Percentiles rank a stretch among this genome's conserved stretches.
Conservation (phyloP, 2,113 vertebrate genomes). For the Strix uralensis region DNA sequence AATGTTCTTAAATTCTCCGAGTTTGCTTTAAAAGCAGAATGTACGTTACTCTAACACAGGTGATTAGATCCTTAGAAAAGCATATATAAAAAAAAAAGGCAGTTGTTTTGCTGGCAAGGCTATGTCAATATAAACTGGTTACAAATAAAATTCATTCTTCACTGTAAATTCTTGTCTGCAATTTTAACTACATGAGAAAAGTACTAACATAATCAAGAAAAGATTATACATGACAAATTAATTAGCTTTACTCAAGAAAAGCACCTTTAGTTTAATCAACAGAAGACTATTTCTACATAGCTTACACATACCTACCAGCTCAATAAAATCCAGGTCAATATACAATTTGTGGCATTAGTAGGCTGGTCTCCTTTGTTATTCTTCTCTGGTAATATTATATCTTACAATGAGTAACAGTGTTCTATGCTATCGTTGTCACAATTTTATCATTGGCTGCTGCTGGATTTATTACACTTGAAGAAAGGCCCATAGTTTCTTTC, state of each 20-base stretch:
- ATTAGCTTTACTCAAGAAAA: not conserved
- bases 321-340: not conserved
- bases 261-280: not conserved
- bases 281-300: not conserved
- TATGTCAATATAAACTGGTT: slow-evolving; percentile 54
- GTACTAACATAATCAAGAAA: slow-evolving; percentile 44
- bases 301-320: not conserved
- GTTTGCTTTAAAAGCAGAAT: slow-evolving; percentile 70
- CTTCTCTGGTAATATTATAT: not conserved
- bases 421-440: rapidly evolving
- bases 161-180: slow-evolving; percentile 31
- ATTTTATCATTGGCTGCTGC: not conserved
- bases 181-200: slow-evolving; percentile 51
- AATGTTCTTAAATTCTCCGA: slow-evolving; percentile 68
- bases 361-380: not conserved
- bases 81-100: slow-evolving; percentile 53
- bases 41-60: slow-evolving; percentile 69
- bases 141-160: slow-evolving; percentile 67
- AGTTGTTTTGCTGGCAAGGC: slow-evolving; percentile 59
- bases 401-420: not conserved
- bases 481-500: not conserved
- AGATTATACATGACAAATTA: slow-evolving; percentile 14
- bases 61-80: slow-evolving; percentile 68
- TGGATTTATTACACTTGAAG: not conserved
- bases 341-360: not conserved